phyloP scores from a whole-genome alignment of 2,797 vertebrate species.

The Cirrhinus molitorella region DNA sequence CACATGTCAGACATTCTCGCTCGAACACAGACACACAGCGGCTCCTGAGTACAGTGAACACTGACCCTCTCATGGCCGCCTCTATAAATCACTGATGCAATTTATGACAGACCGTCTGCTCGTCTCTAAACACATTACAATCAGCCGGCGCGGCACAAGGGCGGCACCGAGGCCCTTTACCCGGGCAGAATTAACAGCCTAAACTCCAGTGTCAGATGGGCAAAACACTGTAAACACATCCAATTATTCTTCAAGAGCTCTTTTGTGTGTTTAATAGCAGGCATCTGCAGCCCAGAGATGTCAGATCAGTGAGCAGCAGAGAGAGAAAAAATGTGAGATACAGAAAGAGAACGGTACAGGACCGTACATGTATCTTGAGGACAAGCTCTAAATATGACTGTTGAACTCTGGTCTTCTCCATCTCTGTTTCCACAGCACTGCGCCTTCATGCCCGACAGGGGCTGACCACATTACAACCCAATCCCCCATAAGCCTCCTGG shows the following conservation, averaged over 20 bases:
- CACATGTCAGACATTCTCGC: slow-evolving; percentile 2
- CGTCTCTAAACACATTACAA: slow-evolving; percentile 24
- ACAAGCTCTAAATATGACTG: slow-evolving; percentile 48
- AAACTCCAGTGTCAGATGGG: slow-evolving; percentile 16
- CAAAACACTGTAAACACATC: slow-evolving; percentile 30
- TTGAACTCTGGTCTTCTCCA: slow-evolving; percentile 54
- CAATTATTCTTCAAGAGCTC: slow-evolving; percentile 52
- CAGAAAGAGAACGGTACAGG: background rate
- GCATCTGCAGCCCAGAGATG: slow-evolving; percentile 23
- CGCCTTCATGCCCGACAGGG: slow-evolving; percentile 11
- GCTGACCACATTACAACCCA: slow-evolving; percentile 44
- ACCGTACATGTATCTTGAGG: background rate
- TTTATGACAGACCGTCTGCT: slow-evolving; percentile 35
- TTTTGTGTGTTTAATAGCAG: slow-evolving; percentile 47
- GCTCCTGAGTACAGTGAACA: slow-evolving; percentile 41
- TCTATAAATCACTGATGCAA: slow-evolving; percentile 42
- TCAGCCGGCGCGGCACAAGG: slow-evolving; percentile 21
- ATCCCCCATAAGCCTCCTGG: slow-evolving; percentile 43
- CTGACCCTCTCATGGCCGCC: slow-evolving; percentile 37
- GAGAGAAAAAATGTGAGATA: slow-evolving; percentile 1
- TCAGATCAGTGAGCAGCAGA: slow-evolving; percentile 22
- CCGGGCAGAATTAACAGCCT: slow-evolving; percentile 31
- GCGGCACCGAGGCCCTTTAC: slow-evolving; percentile 25
- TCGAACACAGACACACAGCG: slow-evolving; percentile 2
- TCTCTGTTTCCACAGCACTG: slow-evolving; percentile 34